Percentiles rank a stretch among this genome's conserved stretches.
phyloP scores from a whole-genome alignment of 2,888 invertebrate genomes.

The Oscheius sp. region DNA sequence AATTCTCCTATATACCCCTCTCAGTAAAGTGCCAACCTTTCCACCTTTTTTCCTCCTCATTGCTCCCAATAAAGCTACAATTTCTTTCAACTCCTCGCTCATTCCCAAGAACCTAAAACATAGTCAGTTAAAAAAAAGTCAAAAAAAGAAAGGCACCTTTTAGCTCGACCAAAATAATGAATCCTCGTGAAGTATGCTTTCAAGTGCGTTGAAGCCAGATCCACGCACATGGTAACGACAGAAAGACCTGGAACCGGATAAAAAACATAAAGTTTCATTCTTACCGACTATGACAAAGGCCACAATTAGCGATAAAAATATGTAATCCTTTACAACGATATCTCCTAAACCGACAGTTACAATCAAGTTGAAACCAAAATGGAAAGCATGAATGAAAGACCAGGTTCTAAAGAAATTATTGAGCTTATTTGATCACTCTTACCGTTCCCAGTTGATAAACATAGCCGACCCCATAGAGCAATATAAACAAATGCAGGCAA shows the following conservation, averaged over 20 bases:
- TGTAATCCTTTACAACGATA: conserved; percentile 68
- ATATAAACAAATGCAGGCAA: conserved; percentile 70
- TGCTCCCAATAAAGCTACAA: conserved; percentile 68
- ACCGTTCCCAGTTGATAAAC: conserved; percentile 70
- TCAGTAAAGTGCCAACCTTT: no score
- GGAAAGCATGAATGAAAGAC: conserved; percentile 71
- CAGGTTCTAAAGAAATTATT: conserved; percentile 54
- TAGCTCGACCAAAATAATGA: conserved; percentile 70
- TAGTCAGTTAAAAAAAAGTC: background rate
- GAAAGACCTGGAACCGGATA: conserved; percentile 60
- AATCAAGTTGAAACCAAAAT: conserved; percentile 71
- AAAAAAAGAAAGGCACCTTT: conserved; percentile 39
- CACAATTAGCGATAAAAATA: conserved; percentile 69
- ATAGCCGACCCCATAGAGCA: conserved; percentile 70
- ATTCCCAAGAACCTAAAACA: conserved; percentile 67
- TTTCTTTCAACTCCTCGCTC: conserved; percentile 70
- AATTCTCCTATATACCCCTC: no score
- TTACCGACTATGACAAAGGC: conserved; percentile 70
- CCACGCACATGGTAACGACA: conserved; percentile 71
- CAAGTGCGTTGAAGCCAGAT: conserved; percentile 70
- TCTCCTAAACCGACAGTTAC: conserved; percentile 71
- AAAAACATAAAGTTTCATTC: conserved; percentile 16
- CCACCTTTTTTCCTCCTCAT: conserved; percentile 70
- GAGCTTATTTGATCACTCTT: no score
- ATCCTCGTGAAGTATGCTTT: conserved; percentile 71